phyloP scores from a whole-genome alignment of 2,113 vertebrate genomes.

The Arenaria interpres region DNA sequence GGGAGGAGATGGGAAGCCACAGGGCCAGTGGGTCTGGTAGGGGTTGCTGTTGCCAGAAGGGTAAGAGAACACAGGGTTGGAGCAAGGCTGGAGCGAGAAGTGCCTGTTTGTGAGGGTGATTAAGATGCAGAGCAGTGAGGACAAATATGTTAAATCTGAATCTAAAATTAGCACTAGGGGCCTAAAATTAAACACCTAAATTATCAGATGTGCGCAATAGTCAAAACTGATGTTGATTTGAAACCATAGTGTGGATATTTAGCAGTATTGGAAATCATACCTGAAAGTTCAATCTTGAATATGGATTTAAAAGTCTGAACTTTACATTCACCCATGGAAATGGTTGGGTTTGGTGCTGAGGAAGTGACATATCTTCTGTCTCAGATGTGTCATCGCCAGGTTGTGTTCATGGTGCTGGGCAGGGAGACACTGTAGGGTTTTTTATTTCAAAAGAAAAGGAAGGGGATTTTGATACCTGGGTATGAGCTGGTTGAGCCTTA shows the following conservation, averaged over 20 bases:
- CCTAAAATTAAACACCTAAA: constrained; percentile 39
- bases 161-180: constrained; percentile 6
- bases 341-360: not conserved
- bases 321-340: not conserved
- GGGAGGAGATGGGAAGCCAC: not conserved
- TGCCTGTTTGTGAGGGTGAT: not conserved
- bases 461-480: not conserved
- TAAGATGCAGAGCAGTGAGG: constrained; percentile 32
- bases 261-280: not conserved
- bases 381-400: not conserved
- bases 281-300: not conserved
- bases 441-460: not conserved
- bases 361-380: not conserved
- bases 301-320: not conserved
- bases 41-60: not conserved
- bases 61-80: not conserved
- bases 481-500: not conserved
- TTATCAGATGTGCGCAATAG: not conserved
- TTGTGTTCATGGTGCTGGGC: not conserved
- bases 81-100: not conserved
- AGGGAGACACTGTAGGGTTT: fast-evolving
- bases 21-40: not conserved
- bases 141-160: not conserved
- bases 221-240: constrained; percentile 19
- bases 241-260: not conserved